Base-by-base conservation (phyloP, 2,888 invertebrate genomes). In the Heliconius sara region DNA sequence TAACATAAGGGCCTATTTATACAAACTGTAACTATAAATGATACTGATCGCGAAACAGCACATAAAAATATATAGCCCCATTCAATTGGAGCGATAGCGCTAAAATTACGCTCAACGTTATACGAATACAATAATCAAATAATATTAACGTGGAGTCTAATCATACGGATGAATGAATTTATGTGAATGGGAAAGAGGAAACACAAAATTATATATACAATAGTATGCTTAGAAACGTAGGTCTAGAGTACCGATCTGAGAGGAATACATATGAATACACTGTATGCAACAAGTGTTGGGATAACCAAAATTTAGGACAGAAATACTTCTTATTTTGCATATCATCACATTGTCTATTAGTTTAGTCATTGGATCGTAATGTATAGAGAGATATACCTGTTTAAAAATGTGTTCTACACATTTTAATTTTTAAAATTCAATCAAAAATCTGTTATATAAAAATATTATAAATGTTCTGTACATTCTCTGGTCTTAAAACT, bases 51-150 rank as follows among this genome's bases (percentile, higher is more conserved):
- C 88, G 85, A 83, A 87, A 86, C 85, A 85, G 86, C 84, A 87
- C 89, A 90, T 91, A 91, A 91, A 91, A 92, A 89, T 88, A 87
- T 88, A 91, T 88, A 87, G 83, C 88, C 84, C 86, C 85, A 86
- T 90, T 88, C 87, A 87, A 87, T 85, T 83, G 81, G 84, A 82
- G 82, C 87, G 89, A 89, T 90, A 88, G 85, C 87, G 86, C 78
- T 84, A 81, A 88, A 86, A 88, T 87, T 86, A 88, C 85, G 80
- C 83, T 83, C 80, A 77, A 80, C 83, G 83, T 84, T 84, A 84
- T 82, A 79, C 81, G 82, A 83, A 84, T 81, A 84, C 83, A 86
- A 86, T 86, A 84, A 86, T 86, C 86, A 85, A 85, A 86, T 83
- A 82, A 85, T 86, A 87, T 85, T 86, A 86, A 84, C 82, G 77